Conservation (phyloP, 2,888 invertebrate genomes). For the Amphiduros pacificus region DNA sequence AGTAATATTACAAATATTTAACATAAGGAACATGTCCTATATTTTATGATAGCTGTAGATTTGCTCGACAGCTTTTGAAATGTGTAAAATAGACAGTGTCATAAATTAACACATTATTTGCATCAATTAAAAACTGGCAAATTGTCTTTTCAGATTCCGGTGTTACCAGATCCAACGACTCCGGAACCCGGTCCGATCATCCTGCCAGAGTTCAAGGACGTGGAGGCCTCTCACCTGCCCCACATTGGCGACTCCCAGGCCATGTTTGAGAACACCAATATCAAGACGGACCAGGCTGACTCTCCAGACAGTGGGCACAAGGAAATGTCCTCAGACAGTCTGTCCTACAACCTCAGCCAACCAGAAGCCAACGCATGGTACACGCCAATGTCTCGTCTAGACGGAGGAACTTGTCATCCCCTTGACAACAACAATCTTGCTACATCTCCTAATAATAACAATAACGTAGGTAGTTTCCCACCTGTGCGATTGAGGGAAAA, state of each 20-base stretch:
- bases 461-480: background rate
- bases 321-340: conserved; percentile 51
- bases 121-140: no score
- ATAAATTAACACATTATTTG: no score
- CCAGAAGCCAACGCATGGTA: conserved; percentile 13
- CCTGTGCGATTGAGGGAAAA: background rate
- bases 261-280: conserved; percentile 41
- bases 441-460: background rate
- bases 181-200: conserved; percentile 46
- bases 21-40: no score
- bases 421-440: no score
- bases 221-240: conserved; percentile 30
- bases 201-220: conserved; percentile 10
- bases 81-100: no score
- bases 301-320: conserved; percentile 58
- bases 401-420: no score
- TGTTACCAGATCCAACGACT: conserved; percentile 48
- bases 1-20: no score
- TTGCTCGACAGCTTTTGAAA: no score
- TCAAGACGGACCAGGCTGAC: conserved; percentile 37
- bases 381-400: conserved; percentile 4
- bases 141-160: conserved; percentile 36
- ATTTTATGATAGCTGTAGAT: no score
- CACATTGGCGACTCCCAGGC: conserved; percentile 29
- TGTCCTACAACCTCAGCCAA: conserved; percentile 12